Percentiles rank a stretch among this genome's conserved stretches.
Conservation (phyloP, 1,140 invertebrate species). For the Polyergus mexicanus region DNA sequence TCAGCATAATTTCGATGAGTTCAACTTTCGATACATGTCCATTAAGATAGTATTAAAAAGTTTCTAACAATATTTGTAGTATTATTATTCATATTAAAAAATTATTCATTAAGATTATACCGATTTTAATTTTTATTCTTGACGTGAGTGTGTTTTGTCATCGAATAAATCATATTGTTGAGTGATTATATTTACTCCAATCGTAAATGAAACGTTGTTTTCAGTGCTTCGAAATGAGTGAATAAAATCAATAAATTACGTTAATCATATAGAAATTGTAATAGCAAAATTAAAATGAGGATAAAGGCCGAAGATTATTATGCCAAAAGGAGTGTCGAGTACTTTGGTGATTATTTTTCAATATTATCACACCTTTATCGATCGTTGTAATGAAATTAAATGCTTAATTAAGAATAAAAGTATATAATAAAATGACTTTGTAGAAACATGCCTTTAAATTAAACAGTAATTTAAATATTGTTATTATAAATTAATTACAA, state of each 20-base stretch:
- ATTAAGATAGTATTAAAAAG: neutral
- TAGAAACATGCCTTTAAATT: neutral
- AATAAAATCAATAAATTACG: neutral
- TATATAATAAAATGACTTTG: neutral
- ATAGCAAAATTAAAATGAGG: conserved; percentile 76
- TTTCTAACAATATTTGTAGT: neutral
- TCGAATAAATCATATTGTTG: neutral
- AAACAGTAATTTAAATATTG: neutral
- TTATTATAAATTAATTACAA: neutral
- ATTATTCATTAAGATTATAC: neutral
- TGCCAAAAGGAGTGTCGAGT: conserved; percentile 79
- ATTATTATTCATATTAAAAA: neutral
- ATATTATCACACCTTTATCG: conserved; percentile 45
- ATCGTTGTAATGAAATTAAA: neutral
- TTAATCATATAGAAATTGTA: neutral
- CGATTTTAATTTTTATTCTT: neutral
- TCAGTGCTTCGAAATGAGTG: neutral
- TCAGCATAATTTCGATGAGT: neutral
- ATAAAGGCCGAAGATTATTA: conserved; percentile 82
- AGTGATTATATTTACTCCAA: neutral
- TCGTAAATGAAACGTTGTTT: neutral
- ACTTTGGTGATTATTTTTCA: conserved; percentile 78
- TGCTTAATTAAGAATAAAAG: conserved; percentile 10
- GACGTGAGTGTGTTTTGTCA: neutral
- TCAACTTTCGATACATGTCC: neutral